Evolutionary conservation across 2,113 vertebrate species (phyloP), one percentile per base, ranked within the genome.

Genomic region (Dicerorhinus sumatrensis): DNA sequence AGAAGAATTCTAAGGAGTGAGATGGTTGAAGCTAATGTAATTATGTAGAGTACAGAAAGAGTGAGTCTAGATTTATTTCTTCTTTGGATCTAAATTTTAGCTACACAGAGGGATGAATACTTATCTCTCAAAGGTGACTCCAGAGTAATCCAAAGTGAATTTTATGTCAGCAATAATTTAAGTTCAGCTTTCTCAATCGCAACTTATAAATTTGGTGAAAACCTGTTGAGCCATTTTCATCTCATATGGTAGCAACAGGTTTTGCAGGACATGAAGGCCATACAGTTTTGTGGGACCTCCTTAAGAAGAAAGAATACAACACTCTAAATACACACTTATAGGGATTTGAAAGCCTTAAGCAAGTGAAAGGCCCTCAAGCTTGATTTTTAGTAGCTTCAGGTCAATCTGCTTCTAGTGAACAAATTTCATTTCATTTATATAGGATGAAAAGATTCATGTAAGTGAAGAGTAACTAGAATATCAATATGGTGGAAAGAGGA

Each of bases 1-100:
- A 54, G 21, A 89, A 54, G 69, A 91, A 72, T n/a, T 72, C 29
- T 97, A 82, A 87, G 33, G 87, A 54, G 13, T 87, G 48, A 95
- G 86, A 48, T 42, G 6, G 9, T 80, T 92, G 16, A 83, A 69
- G 58, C 42, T 79, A 54, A 39, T 62, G 33, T 39, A 75, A 39
- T 65, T 91, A 76, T 6, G 5, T 85, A 93, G 54, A 69, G 14
- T 56, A 54, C 33, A 69, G 58, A 82, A 91, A 85, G 21, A 76
- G 69, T 92, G 72, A 70, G 42, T 29, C 12, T 39, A 69, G 46
- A 20, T 54, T 92, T 96, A 54, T 46, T 79, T 96, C 62, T 77
- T 36, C 58, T 75, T 97, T 83, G 36, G 91, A 42, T 60, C 31
- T 84, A 42, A 9, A 48, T 70, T 96, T 72, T 79, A 93, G 4